Base-by-base conservation (phyloP, 2,888 invertebrate genomes). In the Lasioglossum oenotherae region DNA sequence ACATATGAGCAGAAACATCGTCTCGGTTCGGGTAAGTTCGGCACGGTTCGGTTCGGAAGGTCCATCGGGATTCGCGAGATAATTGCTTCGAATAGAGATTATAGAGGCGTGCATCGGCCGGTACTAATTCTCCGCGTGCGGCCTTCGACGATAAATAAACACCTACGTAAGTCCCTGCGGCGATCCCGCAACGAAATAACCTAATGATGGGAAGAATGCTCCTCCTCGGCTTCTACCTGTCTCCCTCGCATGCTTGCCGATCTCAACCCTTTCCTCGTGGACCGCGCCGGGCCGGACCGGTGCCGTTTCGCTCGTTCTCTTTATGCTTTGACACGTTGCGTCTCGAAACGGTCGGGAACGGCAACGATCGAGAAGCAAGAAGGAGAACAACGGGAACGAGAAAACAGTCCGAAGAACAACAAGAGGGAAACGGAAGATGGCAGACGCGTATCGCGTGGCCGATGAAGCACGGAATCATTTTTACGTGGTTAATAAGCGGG, bases 401-500 rank as follows among this genome's bases (percentile, higher is more conserved):
- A 72, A 27, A 67, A 14, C 2, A 27, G 27, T 35, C 10, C 75
- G 16, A 5, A 46, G 74, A 57, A 71, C 71, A n/a, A 60, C 16
- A 16, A 60, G 80, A n/a, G 19, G 78, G 23, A 38, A 23, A 41
- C 5, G 27, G 79, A 72, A 14, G 53, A 44, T 12, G 44, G 69
- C 27, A 77, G 72, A 73, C 49, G 87, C 83, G 87, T 87, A 89
- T 86, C 89, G 88, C 87, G 82, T 86, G 89, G 89, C 81, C 81
- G 85, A 85, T 74, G 88, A 78, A 84, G 41, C 88, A 84, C 82
- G 84, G 74, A 84, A 84, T 82, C 60, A 89, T 88, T 89, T 90
- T 91, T 91, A 83, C 85, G 74, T 69, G 60, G 71, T 44, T 90
- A 91, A 90, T 91, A 89, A 88, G 84, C 85, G 89, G 85, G 78